These are phyloP conservation scores for Neosilurus mollespiculum DNA, from an alignment of 2,797 vertebrate species.

Conservation along the genomic window DNA sequence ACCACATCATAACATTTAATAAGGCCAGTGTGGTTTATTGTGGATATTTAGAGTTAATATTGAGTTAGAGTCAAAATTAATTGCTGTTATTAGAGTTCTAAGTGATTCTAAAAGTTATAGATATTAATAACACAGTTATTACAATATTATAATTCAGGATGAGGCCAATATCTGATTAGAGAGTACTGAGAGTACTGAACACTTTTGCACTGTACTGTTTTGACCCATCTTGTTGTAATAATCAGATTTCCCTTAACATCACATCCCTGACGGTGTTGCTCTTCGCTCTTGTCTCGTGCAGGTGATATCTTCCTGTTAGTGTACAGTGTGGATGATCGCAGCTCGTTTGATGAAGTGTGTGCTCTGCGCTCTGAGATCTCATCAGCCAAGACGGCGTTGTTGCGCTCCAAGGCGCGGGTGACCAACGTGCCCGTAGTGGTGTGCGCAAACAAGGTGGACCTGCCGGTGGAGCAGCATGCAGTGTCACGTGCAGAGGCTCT, in stretches of 20 bases:
- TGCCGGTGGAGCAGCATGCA: constrained; percentile 57
- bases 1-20: no score
- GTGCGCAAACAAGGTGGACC: constrained; percentile 76
- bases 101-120: no score
- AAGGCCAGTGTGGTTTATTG: no score
- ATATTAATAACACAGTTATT: neutral
- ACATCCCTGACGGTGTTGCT: neutral
- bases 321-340: constrained; percentile 74
- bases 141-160: neutral
- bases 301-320: constrained; percentile 78
- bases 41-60: no score
- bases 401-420: constrained; percentile 37
- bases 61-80: no score
- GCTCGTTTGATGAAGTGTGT: constrained; percentile 74
- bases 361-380: constrained; percentile 70
- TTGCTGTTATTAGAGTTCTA: no score
- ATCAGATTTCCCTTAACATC: constrained; percentile 29
- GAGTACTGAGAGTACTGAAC: neutral
- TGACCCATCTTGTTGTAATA: neutral
- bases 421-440: constrained; percentile 67
- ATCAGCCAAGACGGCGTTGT: constrained; percentile 71
- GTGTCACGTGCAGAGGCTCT: constrained; percentile 64
- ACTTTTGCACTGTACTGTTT: neutral
- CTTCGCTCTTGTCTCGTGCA: constrained; percentile 50
- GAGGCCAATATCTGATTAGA: no score